Percentiles rank a stretch among this genome's conserved stretches.
Evolutionary conservation across 2,888 invertebrate genomes (phyloP).

Genomic region (Orchesellides sinensis): DNA sequence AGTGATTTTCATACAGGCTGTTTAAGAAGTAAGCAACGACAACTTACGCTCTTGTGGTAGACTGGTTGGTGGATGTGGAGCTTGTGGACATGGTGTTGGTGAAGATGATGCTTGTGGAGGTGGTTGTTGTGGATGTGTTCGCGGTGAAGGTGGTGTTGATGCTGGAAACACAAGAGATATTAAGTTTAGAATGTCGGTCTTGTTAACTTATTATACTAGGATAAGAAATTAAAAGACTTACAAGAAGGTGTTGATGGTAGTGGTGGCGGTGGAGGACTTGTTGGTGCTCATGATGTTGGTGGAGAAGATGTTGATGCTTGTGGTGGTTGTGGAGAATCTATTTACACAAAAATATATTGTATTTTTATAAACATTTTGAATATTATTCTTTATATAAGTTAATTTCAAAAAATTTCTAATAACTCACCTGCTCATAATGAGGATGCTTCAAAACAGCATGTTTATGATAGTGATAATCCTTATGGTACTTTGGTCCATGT

Average conservation of each 20-base stretch:
- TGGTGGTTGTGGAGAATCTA: conserved; percentile 62
- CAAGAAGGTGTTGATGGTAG: conserved; percentile 64
- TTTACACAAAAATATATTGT: too few species aligned
- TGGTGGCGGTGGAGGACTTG: conserved; percentile 61
- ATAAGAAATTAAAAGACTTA: conserved; percentile 16
- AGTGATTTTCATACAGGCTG: too few species aligned
- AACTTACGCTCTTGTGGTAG: conserved; percentile 67
- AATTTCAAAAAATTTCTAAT: background rate
- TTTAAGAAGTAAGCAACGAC: background rate
- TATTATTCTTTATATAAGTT: background rate
- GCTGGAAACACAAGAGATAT: conserved; percentile 24
- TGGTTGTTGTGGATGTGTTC: conserved; percentile 65
- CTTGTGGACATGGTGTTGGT: conserved; percentile 61
- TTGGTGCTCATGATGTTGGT: conserved; percentile 64
- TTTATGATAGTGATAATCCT: conserved; percentile 67
- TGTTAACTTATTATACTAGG: background rate
- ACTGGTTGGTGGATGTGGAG: conserved; percentile 67
- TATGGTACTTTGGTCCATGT: conserved; percentile 62
- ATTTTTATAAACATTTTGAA: too few species aligned
- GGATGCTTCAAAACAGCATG: conserved; percentile 53
- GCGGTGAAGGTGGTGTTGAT: conserved; percentile 69
- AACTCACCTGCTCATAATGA: conserved; percentile 40
- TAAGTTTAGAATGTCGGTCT: background rate
- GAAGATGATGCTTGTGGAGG: conserved; percentile 66
- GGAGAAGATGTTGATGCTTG: conserved; percentile 64